phyloP scores from a whole-genome alignment of 2,797 vertebrate species.

The Pseudocheirus occidentalis region DNA sequence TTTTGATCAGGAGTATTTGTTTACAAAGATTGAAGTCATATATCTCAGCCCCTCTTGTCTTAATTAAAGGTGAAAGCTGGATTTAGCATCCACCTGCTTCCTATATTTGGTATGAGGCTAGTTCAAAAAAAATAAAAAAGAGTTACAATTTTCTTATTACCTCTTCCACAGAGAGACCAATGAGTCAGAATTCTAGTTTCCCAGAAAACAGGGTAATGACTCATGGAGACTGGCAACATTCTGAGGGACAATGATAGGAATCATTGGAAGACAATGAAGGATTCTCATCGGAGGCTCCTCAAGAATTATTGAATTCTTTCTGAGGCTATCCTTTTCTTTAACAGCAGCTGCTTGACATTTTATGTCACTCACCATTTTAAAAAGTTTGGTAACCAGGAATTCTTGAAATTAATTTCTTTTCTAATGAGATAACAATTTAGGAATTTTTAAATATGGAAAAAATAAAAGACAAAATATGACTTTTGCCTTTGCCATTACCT shows the following conservation, averaged over 20 bases:
- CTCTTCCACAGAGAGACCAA: conserved; percentile 27
- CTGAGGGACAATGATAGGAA: not conserved
- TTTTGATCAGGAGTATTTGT: conserved; percentile 74
- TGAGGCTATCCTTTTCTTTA: conserved; percentile 22
- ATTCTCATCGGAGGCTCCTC: not conserved
- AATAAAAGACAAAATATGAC: not conserved
- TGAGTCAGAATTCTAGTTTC: not conserved
- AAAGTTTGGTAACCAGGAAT: conserved; percentile 14
- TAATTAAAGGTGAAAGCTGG: conserved; percentile 75
- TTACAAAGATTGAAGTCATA: conserved; percentile 72
- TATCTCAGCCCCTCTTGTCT: conserved; percentile 50
- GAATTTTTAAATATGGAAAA: conserved; percentile 12
- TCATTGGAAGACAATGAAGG: conserved; percentile 27
- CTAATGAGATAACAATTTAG: conserved; percentile 26
- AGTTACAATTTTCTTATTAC: conserved; percentile 20
- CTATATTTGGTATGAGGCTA: conserved; percentile 55
- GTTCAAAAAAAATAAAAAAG: conserved; percentile 36
- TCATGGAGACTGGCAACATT: not conserved
- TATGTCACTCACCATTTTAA: conserved; percentile 19
- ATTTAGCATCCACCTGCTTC: conserved; percentile 73
- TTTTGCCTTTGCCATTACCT: not conserved
- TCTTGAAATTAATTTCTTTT: conserved; percentile 34
- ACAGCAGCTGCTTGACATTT: conserved; percentile 27
- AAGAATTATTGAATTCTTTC: conserved; percentile 40
- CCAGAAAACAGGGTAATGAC: not conserved